Evolutionary conservation across 2,888 invertebrate genomes (phyloP).

Genomic region (Linnaemya tessellans): DNA sequence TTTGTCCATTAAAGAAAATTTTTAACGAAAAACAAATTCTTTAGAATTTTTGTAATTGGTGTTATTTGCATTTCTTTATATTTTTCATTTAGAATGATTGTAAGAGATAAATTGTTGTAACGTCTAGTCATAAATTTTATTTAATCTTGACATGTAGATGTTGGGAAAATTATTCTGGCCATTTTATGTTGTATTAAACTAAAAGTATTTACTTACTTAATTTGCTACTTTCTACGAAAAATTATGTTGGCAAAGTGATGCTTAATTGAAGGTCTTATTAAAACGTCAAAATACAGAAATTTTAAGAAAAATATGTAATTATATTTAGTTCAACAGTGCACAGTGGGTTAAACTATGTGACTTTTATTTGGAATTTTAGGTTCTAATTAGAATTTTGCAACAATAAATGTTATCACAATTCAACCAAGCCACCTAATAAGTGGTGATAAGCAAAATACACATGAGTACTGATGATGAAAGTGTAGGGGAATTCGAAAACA

Average conservation of each 20-base stretch:
- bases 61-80: conserved; percentile 2
- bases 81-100: neutral
- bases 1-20: conserved; percentile 9
- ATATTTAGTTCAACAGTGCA: neutral
- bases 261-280: neutral
- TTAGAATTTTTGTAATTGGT: conserved; percentile 6
- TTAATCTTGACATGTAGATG: neutral
- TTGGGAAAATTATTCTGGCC: neutral
- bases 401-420: too few species aligned
- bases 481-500: too few species aligned
- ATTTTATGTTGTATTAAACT: neutral
- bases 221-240: neutral
- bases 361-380: too few species aligned
- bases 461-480: too few species aligned
- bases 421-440: too few species aligned
- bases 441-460: too few species aligned
- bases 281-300: neutral
- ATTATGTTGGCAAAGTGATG: neutral
- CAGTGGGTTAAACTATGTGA: neutral
- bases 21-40: neutral
- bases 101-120: neutral
- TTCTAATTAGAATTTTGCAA: too few species aligned
- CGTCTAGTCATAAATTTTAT: conserved; percentile 21
- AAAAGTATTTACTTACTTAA: neutral
- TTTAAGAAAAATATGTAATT: neutral